A percentile compares a stretch with the other conserved stretches of the same genome.
phyloP scores from a whole-genome alignment of 2,113 vertebrate species.

The Campylomormyrus numenius region DNA sequence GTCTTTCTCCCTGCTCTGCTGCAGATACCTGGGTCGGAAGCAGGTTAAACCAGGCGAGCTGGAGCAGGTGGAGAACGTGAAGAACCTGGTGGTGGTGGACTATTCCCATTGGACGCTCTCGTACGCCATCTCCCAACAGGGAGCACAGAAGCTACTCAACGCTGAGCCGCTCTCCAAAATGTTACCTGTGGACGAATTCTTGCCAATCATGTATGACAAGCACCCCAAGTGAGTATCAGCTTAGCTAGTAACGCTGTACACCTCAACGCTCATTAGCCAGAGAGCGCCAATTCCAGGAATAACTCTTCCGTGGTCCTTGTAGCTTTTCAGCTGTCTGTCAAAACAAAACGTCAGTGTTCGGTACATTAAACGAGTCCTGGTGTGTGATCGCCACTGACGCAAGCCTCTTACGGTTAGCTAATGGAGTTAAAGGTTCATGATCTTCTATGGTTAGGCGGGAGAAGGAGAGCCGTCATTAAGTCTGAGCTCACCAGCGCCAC shows the following conservation, averaged over 20 bases:
- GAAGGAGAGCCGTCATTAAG: background rate
- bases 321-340: constrained; percentile 1
- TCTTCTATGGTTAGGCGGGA: background rate
- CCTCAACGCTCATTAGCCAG: background rate
- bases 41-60: constrained; percentile 78
- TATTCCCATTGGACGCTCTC: constrained; percentile 95
- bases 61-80: constrained; percentile 63
- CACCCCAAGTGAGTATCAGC: constrained; percentile 78
- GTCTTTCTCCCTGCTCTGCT: background rate
- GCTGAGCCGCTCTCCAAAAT: constrained; percentile 81
- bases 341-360: background rate
- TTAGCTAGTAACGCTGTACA: background rate
- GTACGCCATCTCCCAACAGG: constrained; percentile 73
- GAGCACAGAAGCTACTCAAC: constrained; percentile 82
- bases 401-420: background rate
- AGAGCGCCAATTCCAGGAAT: background rate
- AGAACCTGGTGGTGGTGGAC: constrained; percentile 71
- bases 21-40: constrained; percentile 89
- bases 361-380: background rate
- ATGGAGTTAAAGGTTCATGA: background rate
- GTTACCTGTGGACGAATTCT: constrained; percentile 91
- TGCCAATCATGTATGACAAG: constrained; percentile 94
- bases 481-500: background rate
- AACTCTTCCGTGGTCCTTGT: background rate
- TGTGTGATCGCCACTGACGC: background rate